Base-by-base conservation (phyloP, 1,140 invertebrate genomes). In the Drosophila melanica region DNA sequence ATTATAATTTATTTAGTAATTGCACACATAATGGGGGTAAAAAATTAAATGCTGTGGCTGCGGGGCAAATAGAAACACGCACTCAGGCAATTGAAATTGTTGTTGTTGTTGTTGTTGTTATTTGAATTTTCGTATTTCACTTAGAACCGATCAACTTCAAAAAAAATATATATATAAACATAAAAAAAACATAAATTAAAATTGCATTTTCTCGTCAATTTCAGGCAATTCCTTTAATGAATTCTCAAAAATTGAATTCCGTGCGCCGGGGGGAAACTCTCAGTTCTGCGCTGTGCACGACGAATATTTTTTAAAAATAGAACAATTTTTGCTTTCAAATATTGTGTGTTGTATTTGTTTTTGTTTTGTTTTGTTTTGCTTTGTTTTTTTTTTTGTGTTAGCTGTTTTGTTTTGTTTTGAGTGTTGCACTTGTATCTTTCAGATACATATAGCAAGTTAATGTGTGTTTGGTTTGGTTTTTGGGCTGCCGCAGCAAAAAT, bases 21-120 rank as follows among this genome's bases (percentile, higher is more conserved):
- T 89, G 82, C 82, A 86, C 82, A 78, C 71, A 81, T 65, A 71
- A 77, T 81, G 62, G 62, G 71, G 44, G 33, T 9, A 77, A 58
- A 53, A 77, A 81, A 66, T 81, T 62, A 75, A 84, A 79, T 79
- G 75, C 79, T 84, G 48, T 57, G 57, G 45, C 64, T 35, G 53
- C 14, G n/a, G 18, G n/a, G 20, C 4, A 41, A 23, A 16, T 37
- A 51, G 47, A 64, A 67, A 66, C 66, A 73, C 79, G 54, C 69
- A 79, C 63, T 45, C 39, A 63, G 45, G 47, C 57, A 81, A 81
- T 71, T 75, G 60, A 74, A 48, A 58, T 55, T 47, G 45, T 12
- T 44, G 27, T 27, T n/a, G n/a, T n/a, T n/a, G n/a, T n/a, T n/a
- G n/a, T n/a, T n/a, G n/a, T n/a, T n/a, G 18, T 27, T 75, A 64